These are phyloP conservation scores for Psilanteris sp. DNA, from an alignment of 1,140 invertebrate species.

Conservation along the genomic window DNA sequence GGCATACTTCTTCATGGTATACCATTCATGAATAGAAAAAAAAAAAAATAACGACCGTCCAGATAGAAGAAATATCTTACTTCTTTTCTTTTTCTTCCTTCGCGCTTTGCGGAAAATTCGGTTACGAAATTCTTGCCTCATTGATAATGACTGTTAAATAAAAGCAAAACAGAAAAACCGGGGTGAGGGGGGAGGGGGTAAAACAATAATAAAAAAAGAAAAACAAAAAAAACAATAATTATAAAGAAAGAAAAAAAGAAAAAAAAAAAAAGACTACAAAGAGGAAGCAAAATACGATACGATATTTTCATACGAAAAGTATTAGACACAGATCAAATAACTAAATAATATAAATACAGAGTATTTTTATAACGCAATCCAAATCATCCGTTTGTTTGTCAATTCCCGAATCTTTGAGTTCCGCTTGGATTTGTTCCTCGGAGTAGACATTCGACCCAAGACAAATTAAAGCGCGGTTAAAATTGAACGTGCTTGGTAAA, in stretches of 20 bases:
- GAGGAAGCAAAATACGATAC: slow-evolving; percentile 49
- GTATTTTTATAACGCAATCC: slow-evolving; percentile 61
- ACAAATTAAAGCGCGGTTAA: slow-evolving; percentile 1
- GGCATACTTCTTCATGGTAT: slow-evolving; percentile 39
- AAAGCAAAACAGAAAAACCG: too few relatives aligned
- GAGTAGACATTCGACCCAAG: slow-evolving; percentile 36
- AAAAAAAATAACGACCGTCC: slow-evolving; percentile 70
- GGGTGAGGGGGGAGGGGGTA: too few relatives aligned
- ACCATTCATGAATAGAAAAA: slow-evolving; percentile 62
- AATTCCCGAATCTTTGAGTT: slow-evolving; percentile 34
- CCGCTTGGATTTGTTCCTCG: slow-evolving; percentile 52
- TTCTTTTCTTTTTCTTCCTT: slow-evolving; percentile 59
- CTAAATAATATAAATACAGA: slow-evolving; percentile 54
- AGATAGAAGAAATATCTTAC: slow-evolving; percentile 64
- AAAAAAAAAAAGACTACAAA: slow-evolving; percentile 36
- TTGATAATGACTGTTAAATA: slow-evolving; percentile 12
- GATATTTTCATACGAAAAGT: slow-evolving; percentile 61
- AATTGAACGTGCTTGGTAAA: slow-evolving; percentile 5
- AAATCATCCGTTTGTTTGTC: slow-evolving; percentile 30
- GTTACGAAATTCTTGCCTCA: slow-evolving; percentile 32
- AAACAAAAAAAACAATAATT: too few relatives aligned
- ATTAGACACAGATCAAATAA: slow-evolving; percentile 56
- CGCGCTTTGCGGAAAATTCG: slow-evolving; percentile 39
- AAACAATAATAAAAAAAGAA: too few relatives aligned
- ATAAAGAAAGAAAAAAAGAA: slow-evolving; percentile 17